These are phyloP conservation scores for Ploceus nigricollis DNA, from an alignment of 2,113 vertebrate species.

Conservation along the genomic window DNA sequence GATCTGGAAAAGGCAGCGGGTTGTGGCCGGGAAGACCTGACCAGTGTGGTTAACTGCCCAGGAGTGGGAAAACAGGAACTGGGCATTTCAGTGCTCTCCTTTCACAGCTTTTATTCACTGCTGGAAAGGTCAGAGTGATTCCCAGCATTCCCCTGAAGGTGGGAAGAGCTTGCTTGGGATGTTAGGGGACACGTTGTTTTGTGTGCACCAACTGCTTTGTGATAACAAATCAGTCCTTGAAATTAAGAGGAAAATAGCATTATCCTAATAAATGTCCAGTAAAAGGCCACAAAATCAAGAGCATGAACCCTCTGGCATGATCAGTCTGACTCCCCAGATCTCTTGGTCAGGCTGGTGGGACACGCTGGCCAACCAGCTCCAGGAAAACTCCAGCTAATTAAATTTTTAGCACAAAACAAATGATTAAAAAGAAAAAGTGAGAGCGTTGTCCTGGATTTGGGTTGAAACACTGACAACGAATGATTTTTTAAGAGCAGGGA, in stretches of 20 bases:
- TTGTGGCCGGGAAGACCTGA: background rate
- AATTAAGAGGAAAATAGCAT: background rate
- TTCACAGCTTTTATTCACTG: background rate
- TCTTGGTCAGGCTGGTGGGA: background rate
- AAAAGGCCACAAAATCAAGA: background rate
- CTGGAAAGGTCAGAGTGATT: background rate
- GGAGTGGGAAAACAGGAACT: background rate
- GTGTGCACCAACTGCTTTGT: fast-evolving
- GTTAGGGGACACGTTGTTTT: background rate
- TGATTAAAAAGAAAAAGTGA: background rate
- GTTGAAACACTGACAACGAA: background rate
- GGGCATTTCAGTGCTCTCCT: background rate
- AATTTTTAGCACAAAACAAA: background rate
- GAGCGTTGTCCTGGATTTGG: background rate
- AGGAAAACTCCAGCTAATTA: background rate
- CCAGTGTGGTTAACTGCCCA: background rate
- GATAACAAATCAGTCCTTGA: background rate
- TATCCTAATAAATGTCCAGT: background rate
- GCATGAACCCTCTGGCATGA: background rate
- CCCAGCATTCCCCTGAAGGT: background rate
- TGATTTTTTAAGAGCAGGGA: background rate
- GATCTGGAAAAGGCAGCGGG: background rate
- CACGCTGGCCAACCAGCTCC: background rate
- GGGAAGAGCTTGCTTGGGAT: background rate
- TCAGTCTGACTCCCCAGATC: background rate